Evolutionary conservation across 2,888 invertebrate species (phyloP), one percentile per base, ranked within the genome.

Genomic region (Papilio elwesi): DNA sequence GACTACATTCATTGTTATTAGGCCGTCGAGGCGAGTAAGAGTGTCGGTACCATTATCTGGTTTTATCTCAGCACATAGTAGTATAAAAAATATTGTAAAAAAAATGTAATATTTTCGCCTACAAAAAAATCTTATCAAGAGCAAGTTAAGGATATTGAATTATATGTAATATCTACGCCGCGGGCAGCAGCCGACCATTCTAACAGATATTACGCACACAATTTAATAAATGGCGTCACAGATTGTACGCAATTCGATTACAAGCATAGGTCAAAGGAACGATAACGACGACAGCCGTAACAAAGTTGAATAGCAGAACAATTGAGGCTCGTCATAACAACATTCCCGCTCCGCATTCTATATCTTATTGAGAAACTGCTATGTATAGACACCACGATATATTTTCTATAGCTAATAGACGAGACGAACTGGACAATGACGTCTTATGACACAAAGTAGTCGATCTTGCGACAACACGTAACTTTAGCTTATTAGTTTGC

Each of bases 201-300:
- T 53, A 63, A 63, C 68, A 53, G 53, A 72, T 72, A 72, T 72
- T 70, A 68, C 71, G 55, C 57, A 67, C 68, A 70, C 76, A 76
- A 75, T 77, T 75, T 76, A 76, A 77, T 77, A 77, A 76, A 75
- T 74, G 70, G 70, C 74, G 68, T 69, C 69, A 67, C 74, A 74
- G 73, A 76, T 76, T 73, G 76, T 70, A 73, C 76, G 70, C 76
- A 74, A 74, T 76, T 76, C 73, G 76, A 76, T 76, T 74, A 74
- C 49, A 69, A 67, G 59, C 73, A 69, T 69, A 62, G 74, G 59
- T 71, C 68, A 67, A 57, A 65, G 74, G 55, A 67, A 68, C 68
- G 68, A 47, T 62, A 66, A 67, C 69, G 68, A 70, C 64, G 65
- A 48, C 70, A 63, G 70, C 48, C 67, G 68, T 55, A 76, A 76